Percentiles rank a stretch among this genome's conserved stretches.
These are phyloP conservation scores for Hoplodrina ambigua DNA, from an alignment of 2,888 invertebrate species.

Conservation along the genomic window DNA sequence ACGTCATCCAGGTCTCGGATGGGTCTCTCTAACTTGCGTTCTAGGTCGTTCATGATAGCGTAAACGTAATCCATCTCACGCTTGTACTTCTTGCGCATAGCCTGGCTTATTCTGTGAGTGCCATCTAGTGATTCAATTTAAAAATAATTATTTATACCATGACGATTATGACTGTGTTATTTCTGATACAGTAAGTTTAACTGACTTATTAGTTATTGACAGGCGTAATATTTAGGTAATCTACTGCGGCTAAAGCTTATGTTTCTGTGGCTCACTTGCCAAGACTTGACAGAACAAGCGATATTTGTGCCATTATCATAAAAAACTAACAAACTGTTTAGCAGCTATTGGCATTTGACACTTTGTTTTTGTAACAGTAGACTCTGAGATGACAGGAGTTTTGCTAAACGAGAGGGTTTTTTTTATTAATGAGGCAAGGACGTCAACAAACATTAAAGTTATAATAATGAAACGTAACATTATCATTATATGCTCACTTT, in stretches of 20 bases:
- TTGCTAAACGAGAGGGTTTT: neutral
- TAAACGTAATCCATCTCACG: slow-evolving; percentile 98
- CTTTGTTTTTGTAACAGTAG: no score
- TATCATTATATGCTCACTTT: slow-evolving; percentile 83
- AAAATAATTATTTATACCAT: neutral
- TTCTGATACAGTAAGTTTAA: no score
- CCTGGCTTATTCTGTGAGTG: slow-evolving; percentile 95
- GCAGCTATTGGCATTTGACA: no score
- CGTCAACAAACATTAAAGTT: no score
- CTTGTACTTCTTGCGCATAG: slow-evolving; percentile 96
- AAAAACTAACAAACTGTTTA: no score
- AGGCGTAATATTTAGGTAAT: no score
- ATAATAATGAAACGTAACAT: no score
- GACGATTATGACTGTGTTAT: neutral
- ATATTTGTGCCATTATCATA: no score
- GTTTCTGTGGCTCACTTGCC: no score
- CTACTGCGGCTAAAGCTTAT: no score
- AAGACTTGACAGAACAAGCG: neutral
- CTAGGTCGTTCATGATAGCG: slow-evolving; percentile 97
- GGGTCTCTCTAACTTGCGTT: slow-evolving; percentile 96
- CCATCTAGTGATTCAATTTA: slow-evolving; percentile 86
- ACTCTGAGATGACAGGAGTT: no score
- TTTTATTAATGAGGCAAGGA: neutral
- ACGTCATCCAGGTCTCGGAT: slow-evolving; percentile 98
- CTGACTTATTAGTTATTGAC: no score